Evolutionary conservation across 2,113 vertebrate genomes (phyloP).

Genomic region (Montifringilla adamsi): DNA sequence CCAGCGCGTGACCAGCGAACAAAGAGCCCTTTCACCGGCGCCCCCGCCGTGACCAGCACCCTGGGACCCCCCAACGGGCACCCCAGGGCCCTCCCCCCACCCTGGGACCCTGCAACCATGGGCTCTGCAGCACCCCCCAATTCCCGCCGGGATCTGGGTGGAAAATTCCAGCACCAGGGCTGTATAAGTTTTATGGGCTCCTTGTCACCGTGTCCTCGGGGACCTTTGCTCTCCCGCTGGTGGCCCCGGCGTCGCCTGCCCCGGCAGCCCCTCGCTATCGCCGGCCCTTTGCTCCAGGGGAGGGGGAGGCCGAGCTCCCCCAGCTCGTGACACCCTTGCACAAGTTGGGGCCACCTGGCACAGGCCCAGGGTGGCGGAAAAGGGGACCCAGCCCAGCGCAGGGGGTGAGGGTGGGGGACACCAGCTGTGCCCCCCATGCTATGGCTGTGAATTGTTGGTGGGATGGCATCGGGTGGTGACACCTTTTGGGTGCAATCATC

Average conservation of each 20-base stretch:
- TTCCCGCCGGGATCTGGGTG: not conserved
- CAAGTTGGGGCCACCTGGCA: not conserved
- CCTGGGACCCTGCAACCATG: fast-evolving
- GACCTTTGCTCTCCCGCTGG: not conserved
- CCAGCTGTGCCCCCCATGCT: fast-evolving
- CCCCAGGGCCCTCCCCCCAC: not conserved
- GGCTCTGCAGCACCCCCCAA: not conserved
- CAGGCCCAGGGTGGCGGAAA: not conserved
- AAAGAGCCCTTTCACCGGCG: not conserved
- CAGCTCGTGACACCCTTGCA: slow-evolving; percentile 18
- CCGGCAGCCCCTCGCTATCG: not conserved
- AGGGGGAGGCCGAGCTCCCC: not conserved
- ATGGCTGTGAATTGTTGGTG: fast-evolving
- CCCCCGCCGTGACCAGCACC: not conserved
- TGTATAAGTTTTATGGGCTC: slow-evolving; percentile 33
- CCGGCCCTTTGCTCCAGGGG: not conserved
- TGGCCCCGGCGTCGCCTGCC: not conserved
- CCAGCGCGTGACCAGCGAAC: not conserved
- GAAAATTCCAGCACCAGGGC: slow-evolving; percentile 18
- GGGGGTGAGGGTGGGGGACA: not conserved
- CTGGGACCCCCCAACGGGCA: not conserved
- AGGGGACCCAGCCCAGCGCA: not conserved
- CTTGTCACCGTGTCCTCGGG: not conserved
- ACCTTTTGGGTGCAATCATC: not conserved
- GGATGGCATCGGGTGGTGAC: not conserved